phyloP scores from a whole-genome alignment of 2,888 invertebrate genomes.

The Octonoba sinensis region DNA sequence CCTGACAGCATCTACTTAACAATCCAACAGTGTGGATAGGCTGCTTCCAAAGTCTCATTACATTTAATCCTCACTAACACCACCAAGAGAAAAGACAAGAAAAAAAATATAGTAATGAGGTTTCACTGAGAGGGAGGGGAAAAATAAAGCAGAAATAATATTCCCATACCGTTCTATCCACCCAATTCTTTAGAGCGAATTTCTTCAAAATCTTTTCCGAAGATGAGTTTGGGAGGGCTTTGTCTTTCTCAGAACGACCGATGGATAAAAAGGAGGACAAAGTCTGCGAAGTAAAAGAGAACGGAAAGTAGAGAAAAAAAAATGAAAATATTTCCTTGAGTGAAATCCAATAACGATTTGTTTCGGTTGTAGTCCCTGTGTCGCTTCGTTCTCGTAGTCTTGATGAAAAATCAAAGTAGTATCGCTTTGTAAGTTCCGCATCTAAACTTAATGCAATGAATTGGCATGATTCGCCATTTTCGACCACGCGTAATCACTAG shows the following conservation, averaged over 20 bases:
- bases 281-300: not conserved
- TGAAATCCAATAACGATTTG: conserved; percentile 56
- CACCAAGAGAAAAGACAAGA: conserved; percentile 22
- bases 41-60: conserved; percentile 49
- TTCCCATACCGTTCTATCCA: not conserved
- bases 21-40: conserved; percentile 7
- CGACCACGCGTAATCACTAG: not conserved
- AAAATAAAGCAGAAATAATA: not conserved
- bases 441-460: not conserved
- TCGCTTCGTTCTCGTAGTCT: conserved; percentile 11
- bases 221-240: conserved; percentile 48
- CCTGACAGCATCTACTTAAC: too few species aligned
- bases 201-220: conserved; percentile 27
- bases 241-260: conserved; percentile 29
- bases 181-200: conserved; percentile 33
- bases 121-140: not conserved
- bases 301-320: conserved; percentile 3
- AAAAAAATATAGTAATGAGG: not conserved
- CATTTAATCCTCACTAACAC: conserved; percentile 35
- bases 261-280: conserved; percentile 3
- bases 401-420: conserved; percentile 44
- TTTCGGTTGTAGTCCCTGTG: not conserved
- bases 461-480: not conserved
- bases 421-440: not conserved
- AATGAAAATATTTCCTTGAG: conserved; percentile 32